These are phyloP conservation scores for Ranitomeya variabilis DNA, from an alignment of 2,113 vertebrate species.

Conservation along the genomic window DNA sequence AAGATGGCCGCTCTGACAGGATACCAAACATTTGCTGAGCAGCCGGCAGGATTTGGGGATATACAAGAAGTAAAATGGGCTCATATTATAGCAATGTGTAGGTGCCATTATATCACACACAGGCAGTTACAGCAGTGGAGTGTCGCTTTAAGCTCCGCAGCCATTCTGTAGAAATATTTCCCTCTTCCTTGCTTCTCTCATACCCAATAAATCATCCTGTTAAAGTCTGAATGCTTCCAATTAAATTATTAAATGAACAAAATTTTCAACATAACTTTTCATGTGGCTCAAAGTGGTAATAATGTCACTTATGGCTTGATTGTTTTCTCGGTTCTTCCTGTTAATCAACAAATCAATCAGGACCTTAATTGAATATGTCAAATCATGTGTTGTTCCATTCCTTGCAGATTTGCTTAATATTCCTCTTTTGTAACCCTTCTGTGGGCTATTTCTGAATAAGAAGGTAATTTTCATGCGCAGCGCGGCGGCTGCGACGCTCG, in stretches of 20 bases:
- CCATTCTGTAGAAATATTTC: background rate
- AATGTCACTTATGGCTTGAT: constrained; percentile 31
- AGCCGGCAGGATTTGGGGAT: too few relatives aligned
- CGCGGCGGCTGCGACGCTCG: constrained; percentile 58
- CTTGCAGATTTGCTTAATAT: constrained; percentile 32
- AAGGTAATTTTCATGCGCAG: constrained; percentile 50
- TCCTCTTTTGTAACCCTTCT: constrained; percentile 23
- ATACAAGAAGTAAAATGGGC: too few relatives aligned
- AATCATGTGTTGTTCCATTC: constrained; percentile 38
- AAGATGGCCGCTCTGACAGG: too few relatives aligned
- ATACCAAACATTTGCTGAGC: background rate
- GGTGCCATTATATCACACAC: background rate
- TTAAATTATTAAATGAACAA: constrained; percentile 52
- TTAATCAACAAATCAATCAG: constrained; percentile 54
- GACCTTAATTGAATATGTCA: constrained; percentile 51
- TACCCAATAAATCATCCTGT: constrained; percentile 39
- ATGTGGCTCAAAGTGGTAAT: constrained; percentile 35
- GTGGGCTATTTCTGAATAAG: constrained; percentile 13
- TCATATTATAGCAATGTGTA: too few relatives aligned
- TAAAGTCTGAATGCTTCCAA: constrained; percentile 40
- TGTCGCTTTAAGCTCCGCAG: background rate
- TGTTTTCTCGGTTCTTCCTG: constrained; percentile 28
- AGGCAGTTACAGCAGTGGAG: background rate
- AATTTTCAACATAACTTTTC: constrained; percentile 28
- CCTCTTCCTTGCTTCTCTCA: background rate